Evolutionary conservation across 2,888 invertebrate species (phyloP), one percentile per base, ranked within the genome.

Genomic region (Macrophya annulata): DNA sequence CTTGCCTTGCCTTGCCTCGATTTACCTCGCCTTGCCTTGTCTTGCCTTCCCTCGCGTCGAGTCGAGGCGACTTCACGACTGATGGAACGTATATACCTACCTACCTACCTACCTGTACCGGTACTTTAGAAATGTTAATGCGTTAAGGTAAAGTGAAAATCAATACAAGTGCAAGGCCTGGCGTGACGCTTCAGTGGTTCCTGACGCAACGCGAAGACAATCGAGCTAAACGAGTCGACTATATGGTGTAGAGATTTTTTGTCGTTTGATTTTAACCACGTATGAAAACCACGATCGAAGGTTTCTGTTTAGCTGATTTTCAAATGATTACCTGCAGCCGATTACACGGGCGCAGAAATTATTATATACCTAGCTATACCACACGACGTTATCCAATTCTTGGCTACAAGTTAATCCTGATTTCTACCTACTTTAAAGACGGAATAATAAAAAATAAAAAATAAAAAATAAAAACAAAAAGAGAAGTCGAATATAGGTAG

Each of bases 111-210:
- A 37, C 55, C 25, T 37, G 21, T 77, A 77, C 77, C 55, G 51
- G 43, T 81, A 81, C 81, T 81, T 81, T 59, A 62, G 81, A 62
- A 81, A 81, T 81, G 81, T 59, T 81, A 81, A 81, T 81, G 81
- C 81, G 81, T 81, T 81, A 62, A 55, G 55, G 77, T 77, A 77
- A 81, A 81, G 81, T 81, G 81, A 81, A 81, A 81, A 81, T 81
- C 81, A 81, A 81, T 81, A 81, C 81, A 59, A 81, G 43, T 81
- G 81, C 59, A 79, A 37, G 81, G 77, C 77, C 51, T 37, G 55
- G 25, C 77, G 77, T 77, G 77, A 77, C 77, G 51, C 77, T 77
- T 77, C 77, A 81, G n/a, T 43, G 81, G 81, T 5, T 31, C 59
- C 25, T 21, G 62, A 59, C 81, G 81, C 81, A 62, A 62, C 81